These are phyloP conservation scores for Drosophila lacteicornis DNA, from an alignment of 1,140 invertebrate species.

Conservation along the genomic window DNA sequence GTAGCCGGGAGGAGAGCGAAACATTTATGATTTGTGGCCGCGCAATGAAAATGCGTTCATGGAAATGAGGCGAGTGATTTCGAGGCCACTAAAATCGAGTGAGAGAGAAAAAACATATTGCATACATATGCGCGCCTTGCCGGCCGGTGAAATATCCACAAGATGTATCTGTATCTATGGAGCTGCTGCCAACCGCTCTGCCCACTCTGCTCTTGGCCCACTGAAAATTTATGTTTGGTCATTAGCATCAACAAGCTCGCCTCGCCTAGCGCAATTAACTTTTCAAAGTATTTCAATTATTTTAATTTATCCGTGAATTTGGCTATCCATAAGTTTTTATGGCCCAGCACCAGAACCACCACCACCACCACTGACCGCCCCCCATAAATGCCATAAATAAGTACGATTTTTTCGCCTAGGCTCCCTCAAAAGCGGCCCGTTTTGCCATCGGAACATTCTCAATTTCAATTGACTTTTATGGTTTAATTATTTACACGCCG, in stretches of 20 bases:
- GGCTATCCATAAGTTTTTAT: slow-evolving; percentile 63
- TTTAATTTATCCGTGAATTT: slow-evolving; percentile 79
- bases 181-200: slow-evolving; percentile 14
- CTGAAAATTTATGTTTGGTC: slow-evolving; percentile 77
- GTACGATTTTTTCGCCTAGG: slow-evolving; percentile 7
- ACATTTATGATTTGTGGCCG: slow-evolving; percentile 73
- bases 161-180: slow-evolving; percentile 25
- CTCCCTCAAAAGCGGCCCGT: slow-evolving; percentile 10
- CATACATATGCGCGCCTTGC: slow-evolving; percentile 77
- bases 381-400: slow-evolving; percentile 51
- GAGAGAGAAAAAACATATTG: slow-evolving; percentile 70
- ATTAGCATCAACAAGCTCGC: slow-evolving; percentile 76
- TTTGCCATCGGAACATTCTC: slow-evolving; percentile 21
- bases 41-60: slow-evolving; percentile 68
- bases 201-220: slow-evolving; percentile 38
- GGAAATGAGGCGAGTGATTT: slow-evolving; percentile 52
- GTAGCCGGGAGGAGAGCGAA: slow-evolving; percentile 41
- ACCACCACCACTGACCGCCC: neutral
- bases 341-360: slow-evolving; percentile 18
- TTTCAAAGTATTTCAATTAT: slow-evolving; percentile 82
- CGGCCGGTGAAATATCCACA: slow-evolving; percentile 63
- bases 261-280: slow-evolving; percentile 72
- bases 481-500: slow-evolving; percentile 68
- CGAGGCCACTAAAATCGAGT: slow-evolving; percentile 32
- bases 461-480: slow-evolving; percentile 64